These are phyloP conservation scores for Drosophila guanche DNA, from an alignment of 1,140 invertebrate genomes.

Conservation along the genomic window DNA sequence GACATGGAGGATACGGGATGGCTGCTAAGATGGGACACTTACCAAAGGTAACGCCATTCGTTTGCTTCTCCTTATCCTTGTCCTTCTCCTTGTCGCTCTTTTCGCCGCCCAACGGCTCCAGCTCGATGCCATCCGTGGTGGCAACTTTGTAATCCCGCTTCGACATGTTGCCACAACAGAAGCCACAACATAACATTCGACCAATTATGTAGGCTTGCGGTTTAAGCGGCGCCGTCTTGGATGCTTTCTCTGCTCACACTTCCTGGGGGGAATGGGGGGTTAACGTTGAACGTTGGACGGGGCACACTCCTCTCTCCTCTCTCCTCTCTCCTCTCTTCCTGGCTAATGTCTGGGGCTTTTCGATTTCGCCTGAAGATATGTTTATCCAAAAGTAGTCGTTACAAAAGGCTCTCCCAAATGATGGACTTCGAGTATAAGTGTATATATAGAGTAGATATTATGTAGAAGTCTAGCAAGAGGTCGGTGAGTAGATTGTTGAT, in stretches of 20 bases:
- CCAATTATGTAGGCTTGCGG: constrained; percentile 75
- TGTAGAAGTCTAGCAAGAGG: constrained; percentile 55
- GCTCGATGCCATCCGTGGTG: constrained; percentile 83
- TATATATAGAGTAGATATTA: constrained; percentile 8
- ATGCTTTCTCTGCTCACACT: constrained; percentile 25
- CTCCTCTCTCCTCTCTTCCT: constrained; percentile 9
- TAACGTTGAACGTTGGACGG: constrained; percentile 4
- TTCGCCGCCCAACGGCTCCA: constrained; percentile 83
- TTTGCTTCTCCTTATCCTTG: constrained; percentile 82
- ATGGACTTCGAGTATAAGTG: constrained; percentile 15
- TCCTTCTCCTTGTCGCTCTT: constrained; percentile 82
- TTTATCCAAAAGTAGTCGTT: constrained; percentile 42
- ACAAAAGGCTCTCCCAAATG: constrained; percentile 27
- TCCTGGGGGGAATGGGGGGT: constrained; percentile 5
- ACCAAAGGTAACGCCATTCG: constrained; percentile 83
- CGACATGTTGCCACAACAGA: constrained; percentile 83
- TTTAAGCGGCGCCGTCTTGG: constrained; percentile 72
- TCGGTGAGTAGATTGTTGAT: constrained; percentile 61
- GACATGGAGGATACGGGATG: neutral
- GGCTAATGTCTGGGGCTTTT: neutral
- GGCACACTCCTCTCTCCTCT: constrained; percentile 1
- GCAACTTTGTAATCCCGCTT: constrained; percentile 83
- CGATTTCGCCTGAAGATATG: constrained; percentile 31
- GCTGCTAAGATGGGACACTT: constrained; percentile 30
- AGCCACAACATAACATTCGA: constrained; percentile 83